Evolutionary conservation across 2,113 vertebrate species (phyloP).

Genomic region (Trachemys scripta): DNA sequence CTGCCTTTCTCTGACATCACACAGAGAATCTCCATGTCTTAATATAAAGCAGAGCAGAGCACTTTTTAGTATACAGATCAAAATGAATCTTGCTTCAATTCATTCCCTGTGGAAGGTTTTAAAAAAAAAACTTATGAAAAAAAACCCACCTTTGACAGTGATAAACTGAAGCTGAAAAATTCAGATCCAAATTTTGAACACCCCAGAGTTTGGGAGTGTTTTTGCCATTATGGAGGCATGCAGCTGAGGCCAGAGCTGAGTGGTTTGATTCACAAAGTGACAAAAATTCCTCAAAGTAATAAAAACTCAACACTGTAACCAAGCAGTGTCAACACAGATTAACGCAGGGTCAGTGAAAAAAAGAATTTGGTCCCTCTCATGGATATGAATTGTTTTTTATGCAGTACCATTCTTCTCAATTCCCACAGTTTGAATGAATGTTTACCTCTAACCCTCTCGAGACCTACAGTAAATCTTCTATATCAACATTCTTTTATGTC

Average conservation of each 20-base stretch:
- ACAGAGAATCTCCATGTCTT: not conserved
- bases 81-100: not conserved
- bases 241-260: no score
- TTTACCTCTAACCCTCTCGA: not conserved
- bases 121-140: not conserved
- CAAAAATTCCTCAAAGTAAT: no score
- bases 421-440: not conserved
- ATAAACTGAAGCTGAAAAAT: not conserved
- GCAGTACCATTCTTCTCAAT: not conserved
- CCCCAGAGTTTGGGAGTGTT: not conserved
- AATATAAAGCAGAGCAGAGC: not conserved
- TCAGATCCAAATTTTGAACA: not conserved
- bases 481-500: accelerated
- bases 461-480: not conserved
- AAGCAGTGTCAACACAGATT: no score
- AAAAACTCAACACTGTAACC: no score
- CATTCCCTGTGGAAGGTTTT: not conserved
- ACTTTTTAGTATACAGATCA: not conserved
- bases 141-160: not conserved
- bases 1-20: not conserved
- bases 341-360: no score
- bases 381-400: not conserved
- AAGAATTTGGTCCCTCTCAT: not conserved
- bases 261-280: no score
- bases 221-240: no score